phyloP scores from a whole-genome alignment of 2,888 invertebrate genomes.

The Crocallis elinguaria region DNA sequence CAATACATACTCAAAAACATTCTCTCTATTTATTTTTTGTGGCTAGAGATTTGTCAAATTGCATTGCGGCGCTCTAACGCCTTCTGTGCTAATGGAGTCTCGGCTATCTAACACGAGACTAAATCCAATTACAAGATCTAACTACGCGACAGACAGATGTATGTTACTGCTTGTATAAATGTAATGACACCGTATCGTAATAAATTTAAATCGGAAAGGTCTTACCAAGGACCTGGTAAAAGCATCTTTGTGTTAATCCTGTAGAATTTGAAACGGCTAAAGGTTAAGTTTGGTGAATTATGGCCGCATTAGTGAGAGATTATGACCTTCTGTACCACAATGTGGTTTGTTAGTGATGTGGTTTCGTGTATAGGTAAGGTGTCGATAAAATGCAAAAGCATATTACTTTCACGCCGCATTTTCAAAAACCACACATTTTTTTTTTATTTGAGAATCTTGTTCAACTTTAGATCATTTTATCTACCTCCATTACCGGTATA shows the following conservation, averaged over 20 bases:
- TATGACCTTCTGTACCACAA: constrained; percentile 31
- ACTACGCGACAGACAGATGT: no score
- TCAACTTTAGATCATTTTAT: not conserved
- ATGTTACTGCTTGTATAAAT: not conserved
- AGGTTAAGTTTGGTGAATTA: constrained; percentile 42
- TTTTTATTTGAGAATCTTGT: no score
- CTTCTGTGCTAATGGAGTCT: no score
- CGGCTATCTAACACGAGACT: no score
- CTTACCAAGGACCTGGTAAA: constrained; percentile 36
- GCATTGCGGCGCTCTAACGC: no score
- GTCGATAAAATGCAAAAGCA: constrained; percentile 2
- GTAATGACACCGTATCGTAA: not conserved
- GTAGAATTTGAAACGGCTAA: constrained; percentile 36
- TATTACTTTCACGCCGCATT: no score
- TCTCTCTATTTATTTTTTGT: no score
- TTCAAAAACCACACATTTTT: no score
- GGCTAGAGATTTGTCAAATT: no score
- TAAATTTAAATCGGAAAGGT: constrained; percentile 35
- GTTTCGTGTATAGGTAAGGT: not conserved
- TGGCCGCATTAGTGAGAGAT: constrained; percentile 38
- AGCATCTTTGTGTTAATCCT: constrained; percentile 43
- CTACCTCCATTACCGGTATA: no score
- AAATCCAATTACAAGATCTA: no score
- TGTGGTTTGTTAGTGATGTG: constrained; percentile 29
- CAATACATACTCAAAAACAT: no score